Base-by-base conservation (phyloP, 2,888 invertebrate genomes). In the Eupsilia transversa region DNA sequence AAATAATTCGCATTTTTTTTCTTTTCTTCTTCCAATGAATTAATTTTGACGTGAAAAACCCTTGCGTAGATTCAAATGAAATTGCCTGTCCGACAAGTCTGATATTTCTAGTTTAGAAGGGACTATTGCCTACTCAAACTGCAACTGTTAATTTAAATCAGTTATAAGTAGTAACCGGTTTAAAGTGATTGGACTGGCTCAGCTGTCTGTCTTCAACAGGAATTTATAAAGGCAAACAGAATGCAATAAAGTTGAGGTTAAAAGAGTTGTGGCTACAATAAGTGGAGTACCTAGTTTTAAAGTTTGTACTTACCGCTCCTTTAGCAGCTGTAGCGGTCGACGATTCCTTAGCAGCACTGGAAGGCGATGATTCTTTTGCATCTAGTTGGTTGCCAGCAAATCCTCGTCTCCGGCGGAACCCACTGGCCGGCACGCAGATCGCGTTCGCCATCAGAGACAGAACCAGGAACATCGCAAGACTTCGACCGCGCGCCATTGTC, bases 381-480 rank as follows among this genome's bases (percentile, higher is more conserved):
- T 69, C 52, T 0, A 71, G 3, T 14, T 79, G 54, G 56, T 73
- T 84, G 61, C 70, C 54, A 52, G 69, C 4, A 35, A 61, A 23
- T 64, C 72, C 90, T 80, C 91, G 85, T 63, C 80, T 86, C 23
- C 76, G 61, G 20, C 91, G 84, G 33, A 69, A 67, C 10, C 65
- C 60, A 3, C 80, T 79, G 9, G 84, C 70, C 1, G 95, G 95
- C 30, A 90, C 84, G 71, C 93, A 89, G 38, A 95, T 89, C 0
- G 92, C 93, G 59, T 94, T 89, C 7, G 86, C 90, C 74, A 95
- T 54, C 41, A 96, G 77, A 41, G 90, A 91, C 3, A 91, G 56
- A 27, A 88, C 91, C 54, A 95, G 76, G 38, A 92, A 67, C 35
- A 90, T 73, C 41, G 89, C 83, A 3, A 93, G 59, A 79, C 86